Conservation (phyloP, 2,888 invertebrate genomes). For the Diarsia mendica region DNA sequence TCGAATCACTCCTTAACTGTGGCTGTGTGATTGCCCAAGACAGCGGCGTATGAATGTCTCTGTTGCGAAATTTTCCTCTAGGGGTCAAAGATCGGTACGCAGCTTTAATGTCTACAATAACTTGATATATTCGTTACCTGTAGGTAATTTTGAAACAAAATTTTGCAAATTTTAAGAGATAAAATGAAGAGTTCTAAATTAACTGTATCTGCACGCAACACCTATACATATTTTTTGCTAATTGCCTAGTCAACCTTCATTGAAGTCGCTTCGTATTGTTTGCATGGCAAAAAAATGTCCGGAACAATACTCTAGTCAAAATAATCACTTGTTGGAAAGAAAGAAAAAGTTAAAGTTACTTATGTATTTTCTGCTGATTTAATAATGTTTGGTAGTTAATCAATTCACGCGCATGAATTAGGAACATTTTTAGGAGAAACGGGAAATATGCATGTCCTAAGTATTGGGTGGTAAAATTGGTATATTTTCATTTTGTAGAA, state of each 20-base stretch:
- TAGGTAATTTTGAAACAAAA: not conserved
- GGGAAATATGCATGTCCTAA: not conserved
- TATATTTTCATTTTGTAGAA: not conserved
- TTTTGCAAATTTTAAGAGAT: not conserved
- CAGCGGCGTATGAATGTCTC: conserved; percentile 19
- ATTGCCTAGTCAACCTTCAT: conserved; percentile 75
- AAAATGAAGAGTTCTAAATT: not conserved
- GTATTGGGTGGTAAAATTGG: not conserved
- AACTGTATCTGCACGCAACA: not conserved
- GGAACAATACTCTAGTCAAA: conserved; percentile 28
- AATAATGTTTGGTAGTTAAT: not conserved
- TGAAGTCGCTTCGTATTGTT: conserved; percentile 2
- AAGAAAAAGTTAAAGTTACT: no score
- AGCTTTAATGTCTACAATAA: conserved; percentile 8
- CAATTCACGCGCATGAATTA: not conserved
- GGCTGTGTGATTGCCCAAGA: conserved; percentile 20
- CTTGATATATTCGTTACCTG: not conserved
- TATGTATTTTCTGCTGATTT: conserved; percentile 10
- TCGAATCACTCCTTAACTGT: conserved; percentile 20
- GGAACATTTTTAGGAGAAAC: not conserved
- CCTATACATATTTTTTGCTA: conserved; percentile 71
- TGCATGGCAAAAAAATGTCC: conserved; percentile 28
- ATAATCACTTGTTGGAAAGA: conserved; percentile 16
- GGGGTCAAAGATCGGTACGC: conserved; percentile 19
- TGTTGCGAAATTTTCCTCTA: conserved; percentile 39